A percentile compares a stretch with the other conserved stretches of the same genome.
Evolutionary conservation across 2,113 vertebrate genomes (phyloP).

Genomic region (Pholis gunnellus): DNA sequence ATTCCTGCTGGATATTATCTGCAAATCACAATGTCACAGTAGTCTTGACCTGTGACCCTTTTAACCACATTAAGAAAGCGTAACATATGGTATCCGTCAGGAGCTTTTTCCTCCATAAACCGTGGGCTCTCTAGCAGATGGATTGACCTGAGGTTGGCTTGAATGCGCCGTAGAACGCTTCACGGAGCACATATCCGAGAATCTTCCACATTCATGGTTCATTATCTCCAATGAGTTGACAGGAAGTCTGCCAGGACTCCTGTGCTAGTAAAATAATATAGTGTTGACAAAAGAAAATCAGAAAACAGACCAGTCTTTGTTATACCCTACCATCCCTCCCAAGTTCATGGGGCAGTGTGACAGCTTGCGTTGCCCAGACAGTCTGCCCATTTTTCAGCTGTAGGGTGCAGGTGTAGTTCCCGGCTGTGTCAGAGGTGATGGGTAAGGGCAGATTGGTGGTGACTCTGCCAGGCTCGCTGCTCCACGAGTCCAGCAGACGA

Average conservation of each 20-base stretch:
- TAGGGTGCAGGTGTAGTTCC: conserved; percentile 82
- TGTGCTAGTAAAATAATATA: conserved; percentile 9
- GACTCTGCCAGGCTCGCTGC: conserved; percentile 48
- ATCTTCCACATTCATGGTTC: conserved; percentile 57
- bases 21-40: conserved; percentile 5
- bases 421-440: conserved; percentile 67
- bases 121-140: conserved; percentile 36
- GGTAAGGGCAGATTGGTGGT: conserved; percentile 64
- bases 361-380: conserved; percentile 47
- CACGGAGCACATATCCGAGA: conserved; percentile 41
- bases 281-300: conserved; percentile 14
- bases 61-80: conserved; percentile 34
- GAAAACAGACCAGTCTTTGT: conserved; percentile 26
- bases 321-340: background rate
- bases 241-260: conserved; percentile 31
- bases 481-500: background rate
- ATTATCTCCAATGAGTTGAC: conserved; percentile 50
- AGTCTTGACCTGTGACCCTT: conserved; percentile 44
- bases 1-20: conserved; percentile 21
- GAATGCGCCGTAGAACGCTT: conserved; percentile 39
- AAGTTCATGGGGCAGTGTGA: conserved; percentile 56
- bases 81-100: conserved; percentile 57
- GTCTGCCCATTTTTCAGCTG: conserved; percentile 69
- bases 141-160: conserved; percentile 46
- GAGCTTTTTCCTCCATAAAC: conserved; percentile 29